Conservation (phyloP, 2,797 vertebrate species). For the Dryobates pubescens region DNA sequence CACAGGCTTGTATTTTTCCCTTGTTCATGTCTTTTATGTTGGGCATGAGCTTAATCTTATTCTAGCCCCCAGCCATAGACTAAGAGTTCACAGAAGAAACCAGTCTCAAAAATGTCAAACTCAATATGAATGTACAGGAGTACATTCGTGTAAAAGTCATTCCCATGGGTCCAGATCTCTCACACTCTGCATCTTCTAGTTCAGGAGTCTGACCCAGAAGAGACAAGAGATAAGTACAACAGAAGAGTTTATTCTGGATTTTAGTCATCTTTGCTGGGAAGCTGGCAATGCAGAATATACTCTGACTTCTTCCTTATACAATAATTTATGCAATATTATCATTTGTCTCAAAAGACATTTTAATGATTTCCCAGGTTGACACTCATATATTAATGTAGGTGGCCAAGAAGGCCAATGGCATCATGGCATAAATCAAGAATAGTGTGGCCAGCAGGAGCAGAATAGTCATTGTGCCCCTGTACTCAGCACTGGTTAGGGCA, state of each 20-base stretch:
- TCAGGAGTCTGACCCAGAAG: not conserved
- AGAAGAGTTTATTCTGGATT: not conserved
- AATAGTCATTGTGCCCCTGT: too few species aligned
- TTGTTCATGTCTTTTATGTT: slow-evolving; percentile 7
- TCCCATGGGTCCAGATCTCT: not conserved
- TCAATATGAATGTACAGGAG: not conserved
- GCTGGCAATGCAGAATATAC: not conserved
- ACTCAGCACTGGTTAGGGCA: too few species aligned
- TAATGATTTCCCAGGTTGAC: not conserved
- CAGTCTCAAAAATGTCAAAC: not conserved
- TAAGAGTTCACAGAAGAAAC: not conserved
- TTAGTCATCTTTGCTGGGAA: not conserved
- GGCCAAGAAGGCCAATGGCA: too few species aligned
- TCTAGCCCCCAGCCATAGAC: not conserved
- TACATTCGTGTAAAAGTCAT: not conserved
- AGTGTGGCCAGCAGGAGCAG: too few species aligned
- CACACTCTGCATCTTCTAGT: not conserved
- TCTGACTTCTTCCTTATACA: not conserved
- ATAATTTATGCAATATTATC: not conserved
- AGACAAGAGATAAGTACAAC: not conserved
- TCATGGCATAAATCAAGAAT: too few species aligned
- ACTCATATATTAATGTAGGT: not conserved
- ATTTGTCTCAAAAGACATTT: not conserved
- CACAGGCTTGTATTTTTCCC: not conserved
- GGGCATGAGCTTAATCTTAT: slow-evolving; percentile 2